Percentiles rank a stretch among this genome's conserved stretches.
phyloP scores from a whole-genome alignment of 2,888 invertebrate genomes.

The Imbricaverruca yamaguchii region DNA sequence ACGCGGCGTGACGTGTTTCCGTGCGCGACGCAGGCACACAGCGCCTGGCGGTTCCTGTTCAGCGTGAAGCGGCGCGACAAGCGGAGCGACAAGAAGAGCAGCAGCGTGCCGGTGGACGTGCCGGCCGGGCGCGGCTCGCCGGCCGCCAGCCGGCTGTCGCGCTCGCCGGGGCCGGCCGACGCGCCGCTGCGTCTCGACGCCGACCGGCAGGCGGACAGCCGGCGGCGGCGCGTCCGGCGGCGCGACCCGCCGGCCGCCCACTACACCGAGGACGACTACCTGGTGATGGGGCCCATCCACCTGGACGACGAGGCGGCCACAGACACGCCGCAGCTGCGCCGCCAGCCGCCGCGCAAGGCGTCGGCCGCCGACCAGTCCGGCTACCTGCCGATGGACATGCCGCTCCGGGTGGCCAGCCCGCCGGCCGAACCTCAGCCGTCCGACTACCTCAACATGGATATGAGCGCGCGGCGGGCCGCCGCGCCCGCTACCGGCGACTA shows the following conservation, averaged over 20 bases:
- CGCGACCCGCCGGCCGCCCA: conserved; percentile 1
- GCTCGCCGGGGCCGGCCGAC: background rate
- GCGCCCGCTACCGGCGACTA: background rate
- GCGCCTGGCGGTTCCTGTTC: conserved; percentile 2
- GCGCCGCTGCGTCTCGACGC: background rate
- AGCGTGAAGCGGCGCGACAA: background rate
- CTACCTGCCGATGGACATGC: conserved; percentile 5
- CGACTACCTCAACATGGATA: conserved; percentile 5
- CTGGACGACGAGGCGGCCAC: background rate
- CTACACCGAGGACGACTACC: conserved; percentile 11
- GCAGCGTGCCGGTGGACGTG: conserved; percentile 5
- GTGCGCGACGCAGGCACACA: background rate
- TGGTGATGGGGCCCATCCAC: background rate
- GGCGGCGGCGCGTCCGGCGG: background rate
- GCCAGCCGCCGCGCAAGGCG: background rate
- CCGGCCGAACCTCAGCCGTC: background rate
- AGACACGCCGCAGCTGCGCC: background rate
- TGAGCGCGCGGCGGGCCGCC: background rate
- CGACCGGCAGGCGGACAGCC: background rate
- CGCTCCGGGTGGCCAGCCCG: background rate
- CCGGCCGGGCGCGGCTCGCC: background rate
- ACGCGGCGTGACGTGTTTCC: background rate
- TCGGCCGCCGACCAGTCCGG: background rate
- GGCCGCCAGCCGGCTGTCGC: background rate
- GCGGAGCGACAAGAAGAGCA: background rate